These are phyloP conservation scores for Clamator glandarius DNA, from an alignment of 2,797 vertebrate genomes.

Conservation along the genomic window DNA sequence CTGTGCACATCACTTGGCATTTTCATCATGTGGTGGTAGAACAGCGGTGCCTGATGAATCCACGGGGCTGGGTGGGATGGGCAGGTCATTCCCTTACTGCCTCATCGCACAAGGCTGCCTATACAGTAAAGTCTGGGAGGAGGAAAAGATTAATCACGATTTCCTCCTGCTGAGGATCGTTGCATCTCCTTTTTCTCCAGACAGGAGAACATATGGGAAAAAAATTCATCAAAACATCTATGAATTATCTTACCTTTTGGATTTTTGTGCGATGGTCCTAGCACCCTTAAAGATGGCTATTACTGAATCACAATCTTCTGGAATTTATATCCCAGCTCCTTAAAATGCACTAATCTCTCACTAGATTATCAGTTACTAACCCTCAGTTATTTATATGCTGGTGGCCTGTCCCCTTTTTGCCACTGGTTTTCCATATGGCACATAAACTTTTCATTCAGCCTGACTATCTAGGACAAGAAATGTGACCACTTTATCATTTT, in stretches of 20 bases:
- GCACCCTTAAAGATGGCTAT: background rate
- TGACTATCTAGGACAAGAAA: constrained; percentile 29
- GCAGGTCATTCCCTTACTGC: background rate
- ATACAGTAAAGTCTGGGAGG: fast-evolving
- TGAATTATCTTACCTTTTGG: background rate
- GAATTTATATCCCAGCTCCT: background rate
- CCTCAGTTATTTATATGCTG: background rate
- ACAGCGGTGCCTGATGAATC: background rate
- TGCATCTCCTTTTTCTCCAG: background rate
- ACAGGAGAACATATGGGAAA: background rate
- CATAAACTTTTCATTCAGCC: constrained; percentile 9
- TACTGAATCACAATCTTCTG: background rate
- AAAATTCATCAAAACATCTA: background rate
- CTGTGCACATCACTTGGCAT: background rate
- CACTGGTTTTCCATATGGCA: background rate
- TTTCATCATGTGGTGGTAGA: fast-evolving
- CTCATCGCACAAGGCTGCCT: fast-evolving
- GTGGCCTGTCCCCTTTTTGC: constrained; percentile 9
- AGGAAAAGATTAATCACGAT: background rate
- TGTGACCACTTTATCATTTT: constrained; percentile 54
- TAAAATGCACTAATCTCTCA: background rate
- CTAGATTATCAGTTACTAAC: background rate
- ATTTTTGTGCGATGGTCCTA: background rate
- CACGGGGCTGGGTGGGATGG: background rate
- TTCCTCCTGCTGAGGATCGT: background rate